Evolutionary conservation across 2,797 vertebrate genomes (phyloP), one percentile per base, ranked within the genome.

Genomic region (Muscicapa comitata): DNA sequence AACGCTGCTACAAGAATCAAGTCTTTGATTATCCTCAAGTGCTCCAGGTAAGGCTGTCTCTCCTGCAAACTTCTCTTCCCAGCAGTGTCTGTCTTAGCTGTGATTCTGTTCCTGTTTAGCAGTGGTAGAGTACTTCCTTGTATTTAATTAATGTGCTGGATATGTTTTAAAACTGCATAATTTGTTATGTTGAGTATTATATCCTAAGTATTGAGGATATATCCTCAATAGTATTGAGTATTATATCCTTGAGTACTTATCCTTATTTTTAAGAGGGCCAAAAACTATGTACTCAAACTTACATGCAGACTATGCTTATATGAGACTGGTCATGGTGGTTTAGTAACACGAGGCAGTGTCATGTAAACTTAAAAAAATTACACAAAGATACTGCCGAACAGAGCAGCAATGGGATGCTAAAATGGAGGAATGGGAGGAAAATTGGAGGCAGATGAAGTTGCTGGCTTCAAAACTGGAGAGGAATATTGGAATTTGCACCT

Each of bases 1-100:
- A 99, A 62, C 99, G 99, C 81, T 99, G 99, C 96, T 98, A 98
- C 96, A 98, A 98, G 94, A 98, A 98, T 48, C 98, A 99, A 94
- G 97, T 98, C 89, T 99, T 98, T n/a, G 99, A 99, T 95, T 99
- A 99, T 95, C 99, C 99, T 17, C 99, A 99, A 43, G 98, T 99
- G 85, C 98, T 99, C 42, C 99, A 99, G 99, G 99, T 99, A 92
- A 94, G 87, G 43, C 28, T 59, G 3, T 11, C 4, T 63, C 4
- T 23, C 28, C 73, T 77, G 28, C 59, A 42, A 7, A 40, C 42
- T 37, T 38, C 23, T 17, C 18, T 74, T 68, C 14, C 2, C 2
- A 15, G 15, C 4, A 1, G 43, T 10, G 13, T 19, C 11, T 35
- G 13, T 74, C 35, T 63, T 68, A 53, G 25, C 29, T 76, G 14